Conservation (phyloP, 2,113 vertebrate species). For the Corynorhinus townsendii region DNA sequence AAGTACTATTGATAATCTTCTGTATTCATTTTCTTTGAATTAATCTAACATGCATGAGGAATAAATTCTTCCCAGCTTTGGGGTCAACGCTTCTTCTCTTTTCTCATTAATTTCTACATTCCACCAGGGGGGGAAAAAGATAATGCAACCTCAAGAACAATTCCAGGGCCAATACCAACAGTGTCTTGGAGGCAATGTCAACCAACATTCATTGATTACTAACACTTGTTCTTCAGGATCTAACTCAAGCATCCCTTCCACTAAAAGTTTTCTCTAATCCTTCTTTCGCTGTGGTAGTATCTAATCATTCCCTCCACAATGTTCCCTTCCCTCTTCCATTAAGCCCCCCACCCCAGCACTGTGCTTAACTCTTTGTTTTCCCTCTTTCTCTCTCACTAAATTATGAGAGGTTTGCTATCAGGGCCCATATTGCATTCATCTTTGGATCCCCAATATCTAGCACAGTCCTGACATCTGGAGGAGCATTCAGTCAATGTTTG, state of each 20-base stretch:
- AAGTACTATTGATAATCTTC: neutral
- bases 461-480: neutral
- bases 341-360: neutral
- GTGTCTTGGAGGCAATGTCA: neutral
- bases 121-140: neutral
- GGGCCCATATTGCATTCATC: neutral
- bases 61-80: neutral
- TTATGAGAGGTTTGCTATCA: neutral
- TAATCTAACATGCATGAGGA: slow-evolving; percentile 20
- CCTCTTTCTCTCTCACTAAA: neutral
- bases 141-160: neutral
- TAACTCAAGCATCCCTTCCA: neutral
- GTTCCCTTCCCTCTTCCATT: neutral
- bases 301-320: neutral
- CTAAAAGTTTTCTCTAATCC: neutral
- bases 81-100: neutral
- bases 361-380: neutral
- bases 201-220: neutral
- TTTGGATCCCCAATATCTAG: neutral
- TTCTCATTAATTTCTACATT: neutral
- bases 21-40: slow-evolving; percentile 29
- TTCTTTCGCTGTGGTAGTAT: neutral
- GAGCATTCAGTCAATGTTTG: neutral
- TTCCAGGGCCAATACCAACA: neutral
- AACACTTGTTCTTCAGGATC: slow-evolving; percentile 14